Conservation (phyloP, 2,113 vertebrate species). For the Setophaga petechia region DNA sequence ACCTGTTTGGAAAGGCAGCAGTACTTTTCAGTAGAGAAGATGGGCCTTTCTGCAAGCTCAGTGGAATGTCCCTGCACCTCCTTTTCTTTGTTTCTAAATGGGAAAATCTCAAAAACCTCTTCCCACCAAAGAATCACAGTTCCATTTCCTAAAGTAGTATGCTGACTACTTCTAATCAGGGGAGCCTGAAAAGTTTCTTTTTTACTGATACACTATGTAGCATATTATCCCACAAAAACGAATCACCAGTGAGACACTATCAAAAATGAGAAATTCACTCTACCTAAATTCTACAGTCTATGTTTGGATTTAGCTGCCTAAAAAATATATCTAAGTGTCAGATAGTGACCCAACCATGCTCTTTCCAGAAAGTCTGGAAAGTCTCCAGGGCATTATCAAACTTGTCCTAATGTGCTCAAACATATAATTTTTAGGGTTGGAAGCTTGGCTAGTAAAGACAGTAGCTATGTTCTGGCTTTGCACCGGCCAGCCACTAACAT, state of each 20-base stretch:
- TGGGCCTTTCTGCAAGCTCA: neutral
- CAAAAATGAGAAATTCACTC: neutral
- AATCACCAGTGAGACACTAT: neutral
- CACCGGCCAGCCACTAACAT: neutral
- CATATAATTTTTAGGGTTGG: neutral
- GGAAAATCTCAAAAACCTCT: neutral
- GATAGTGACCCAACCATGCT: neutral
- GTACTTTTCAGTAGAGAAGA: neutral
- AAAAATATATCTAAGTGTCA: neutral
- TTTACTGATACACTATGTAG: neutral
- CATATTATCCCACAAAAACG: neutral
- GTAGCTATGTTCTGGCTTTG: neutral
- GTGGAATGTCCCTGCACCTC: neutral
- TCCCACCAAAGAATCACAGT: neutral
- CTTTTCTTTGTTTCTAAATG: neutral
- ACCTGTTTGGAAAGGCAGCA: neutral
- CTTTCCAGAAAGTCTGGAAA: neutral
- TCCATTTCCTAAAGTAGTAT: neutral
- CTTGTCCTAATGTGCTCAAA: neutral
- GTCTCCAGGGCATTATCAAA: neutral
- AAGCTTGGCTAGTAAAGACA: neutral
- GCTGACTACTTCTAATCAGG: neutral
- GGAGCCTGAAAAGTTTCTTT: neutral
- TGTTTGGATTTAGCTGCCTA: neutral
- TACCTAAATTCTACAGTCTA: neutral